A percentile compares a stretch with the other conserved stretches of the same genome.
Evolutionary conservation across 2,888 invertebrate genomes (phyloP).

Genomic region (Heliconius cydno): DNA sequence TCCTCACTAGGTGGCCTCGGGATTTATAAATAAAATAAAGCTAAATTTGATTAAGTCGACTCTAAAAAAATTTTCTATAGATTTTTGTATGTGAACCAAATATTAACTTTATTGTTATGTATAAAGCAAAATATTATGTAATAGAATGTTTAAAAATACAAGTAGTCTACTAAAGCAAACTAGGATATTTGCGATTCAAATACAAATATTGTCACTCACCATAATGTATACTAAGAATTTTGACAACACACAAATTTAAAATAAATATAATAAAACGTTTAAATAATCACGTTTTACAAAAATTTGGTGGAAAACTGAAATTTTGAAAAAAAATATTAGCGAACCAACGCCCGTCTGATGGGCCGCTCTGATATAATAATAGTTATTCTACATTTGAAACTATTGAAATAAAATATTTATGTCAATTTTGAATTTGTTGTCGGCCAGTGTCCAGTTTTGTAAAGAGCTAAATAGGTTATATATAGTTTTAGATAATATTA

Average conservation of each 20-base stretch:
- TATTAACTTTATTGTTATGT: no score
- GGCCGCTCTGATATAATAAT: slow-evolving; percentile 68
- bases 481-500: background rate
- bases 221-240: slow-evolving; percentile 75
- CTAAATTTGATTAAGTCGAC: no score
- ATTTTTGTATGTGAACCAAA: no score
- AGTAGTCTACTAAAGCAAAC: background rate
- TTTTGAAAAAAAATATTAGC: slow-evolving; percentile 75
- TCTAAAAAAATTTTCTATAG: no score
- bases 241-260: slow-evolving; percentile 58
- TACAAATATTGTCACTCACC: slow-evolving; percentile 65
- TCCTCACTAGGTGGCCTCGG: no score
- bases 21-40: no score
- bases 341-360: slow-evolving; percentile 68
- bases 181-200: background rate
- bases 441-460: slow-evolving; percentile 27
- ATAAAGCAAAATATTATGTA: background rate
- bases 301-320: slow-evolving; percentile 71
- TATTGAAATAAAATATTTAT: slow-evolving; percentile 24
- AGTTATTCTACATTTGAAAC: slow-evolving; percentile 62
- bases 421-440: slow-evolving; percentile 41
- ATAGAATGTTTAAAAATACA: background rate
- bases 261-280: slow-evolving; percentile 59
- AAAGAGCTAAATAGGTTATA: slow-evolving; percentile 13
- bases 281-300: slow-evolving; percentile 68